Base-by-base conservation (phyloP, 2,888 invertebrate species). In the Orgyia antiqua region DNA sequence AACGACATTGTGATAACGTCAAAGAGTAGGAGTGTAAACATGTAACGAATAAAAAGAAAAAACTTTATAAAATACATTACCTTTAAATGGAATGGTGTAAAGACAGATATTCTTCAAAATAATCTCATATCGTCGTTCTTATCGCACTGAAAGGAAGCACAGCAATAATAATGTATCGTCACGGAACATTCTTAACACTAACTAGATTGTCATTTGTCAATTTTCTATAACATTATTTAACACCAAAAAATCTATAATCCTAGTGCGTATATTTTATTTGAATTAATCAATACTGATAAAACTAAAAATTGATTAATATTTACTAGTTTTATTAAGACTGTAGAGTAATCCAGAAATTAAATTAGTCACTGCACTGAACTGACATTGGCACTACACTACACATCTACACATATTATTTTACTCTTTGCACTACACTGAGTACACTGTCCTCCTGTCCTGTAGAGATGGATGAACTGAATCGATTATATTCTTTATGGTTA, bases 91-190 rank as follows among this genome's bases (percentile, higher is more conserved):
- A 27, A 30, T 37, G 31, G 47, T 55, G 44, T 39, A 42, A 49
- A 51, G 43, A 49, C 28, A 45, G 36, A 41, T 56, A 60, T 51
- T 49, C 51, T 57, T 48, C 56, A 66, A 74, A 71, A 73, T 77
- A 79, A 63, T 69, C 6, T 72, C 69, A 74, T 76, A 77, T 70
- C 76, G 60, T 64, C 53, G 57, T 63, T 64, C 78, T 77, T 79
- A 80, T 77, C 82, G 68, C 62, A 64, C 65, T 72, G 67, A 53
- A 76, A 78, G 66, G 70, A 75, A 82, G 73, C 62, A 65, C 59
- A 64, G 68, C 66, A 71, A 65, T 64, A 62, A 51, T 64, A 66
- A 58, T 60, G 59, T 61, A 63, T 63, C 61, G 60, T 61, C 62
- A 53, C 50, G 37, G 39, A 52, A 42, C 38, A 41, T 38, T 46